Evolutionary conservation across 2,797 vertebrate genomes (phyloP).

Genomic region (Coluber constrictor): DNA sequence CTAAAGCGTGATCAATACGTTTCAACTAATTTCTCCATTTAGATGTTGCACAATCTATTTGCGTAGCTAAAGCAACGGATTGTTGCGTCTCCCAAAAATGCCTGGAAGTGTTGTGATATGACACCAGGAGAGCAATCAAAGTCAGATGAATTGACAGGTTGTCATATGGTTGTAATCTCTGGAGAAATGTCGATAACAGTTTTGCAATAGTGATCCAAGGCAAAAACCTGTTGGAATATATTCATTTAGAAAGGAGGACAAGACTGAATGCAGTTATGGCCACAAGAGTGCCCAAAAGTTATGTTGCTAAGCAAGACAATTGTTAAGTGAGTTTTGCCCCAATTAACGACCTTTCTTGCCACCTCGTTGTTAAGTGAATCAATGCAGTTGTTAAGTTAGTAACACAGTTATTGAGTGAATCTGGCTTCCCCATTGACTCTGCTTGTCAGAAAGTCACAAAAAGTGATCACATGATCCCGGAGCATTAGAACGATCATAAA

Average conservation of each 20-base stretch:
- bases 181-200: background rate
- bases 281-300: background rate
- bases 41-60: conserved; percentile 48
- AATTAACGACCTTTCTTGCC: background rate
- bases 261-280: background rate
- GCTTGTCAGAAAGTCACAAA: no score
- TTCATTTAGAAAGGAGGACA: background rate
- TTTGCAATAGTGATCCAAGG: background rate
- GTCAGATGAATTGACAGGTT: background rate
- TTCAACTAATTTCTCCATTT: conserved; percentile 34
- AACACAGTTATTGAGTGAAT: no score
- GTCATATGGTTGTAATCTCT: background rate
- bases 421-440: no score
- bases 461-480: no score
- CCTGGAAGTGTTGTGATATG: conserved; percentile 50
- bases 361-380: background rate
- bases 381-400: background rate
- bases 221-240: background rate
- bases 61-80: conserved; percentile 50
- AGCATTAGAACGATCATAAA: no score
- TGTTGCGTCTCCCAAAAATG: conserved; percentile 52
- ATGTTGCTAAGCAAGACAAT: background rate
- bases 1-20: conserved; percentile 45
- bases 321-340: background rate
- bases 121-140: background rate